Base-by-base conservation (phyloP, 2,113 vertebrate species). In the Monopterus albus region DNA sequence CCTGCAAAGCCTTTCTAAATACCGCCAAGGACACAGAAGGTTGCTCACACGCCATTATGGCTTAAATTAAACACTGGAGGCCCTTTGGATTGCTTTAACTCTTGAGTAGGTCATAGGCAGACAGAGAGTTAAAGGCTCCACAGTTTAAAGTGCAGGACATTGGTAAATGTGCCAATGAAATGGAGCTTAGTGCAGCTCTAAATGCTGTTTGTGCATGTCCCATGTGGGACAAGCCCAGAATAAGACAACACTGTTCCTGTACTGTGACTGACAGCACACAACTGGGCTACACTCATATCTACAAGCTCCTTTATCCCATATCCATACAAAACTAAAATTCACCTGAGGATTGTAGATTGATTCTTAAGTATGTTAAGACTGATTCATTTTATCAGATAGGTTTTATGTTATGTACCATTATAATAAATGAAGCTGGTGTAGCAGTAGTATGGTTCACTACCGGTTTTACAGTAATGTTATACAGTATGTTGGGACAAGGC, bases 181-280 rank as follows among this genome's bases (percentile, higher is more conserved):
- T 23, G 23, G 53, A 87, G 75, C 29, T 81, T 62, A 23, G 70
- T 31, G 35, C 21, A 12, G 71, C 72, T 83, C 31, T 18, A 74
- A 79, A 82, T 75, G 63, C 50, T 72, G 68, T 79, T 62, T 63
- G 79, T 87, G 61, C 84, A 80, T 82, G 81, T 74, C 83, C 29
- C 62, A 64, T 45, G 65, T 50, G 56, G 61, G 68, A 6, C 63
- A 78, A 74, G 49, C 70, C 60, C 33, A 50, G 56, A 74, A 81
- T 53, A 86, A 86, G 81, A 72, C 38, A 88, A 82, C 60, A 83
- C 84, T 71, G 39, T 38, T 66, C 45, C 47, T 26, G 29, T 18
- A 10, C 56, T 47, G 43, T 87, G 84, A 89, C 71, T 83, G 88
- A 88, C 82, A 83, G 71, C 64, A 68, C 75, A 66, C 84, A 88